Conservation (phyloP, 2,888 invertebrate species). For the Lithophane leautieri region DNA sequence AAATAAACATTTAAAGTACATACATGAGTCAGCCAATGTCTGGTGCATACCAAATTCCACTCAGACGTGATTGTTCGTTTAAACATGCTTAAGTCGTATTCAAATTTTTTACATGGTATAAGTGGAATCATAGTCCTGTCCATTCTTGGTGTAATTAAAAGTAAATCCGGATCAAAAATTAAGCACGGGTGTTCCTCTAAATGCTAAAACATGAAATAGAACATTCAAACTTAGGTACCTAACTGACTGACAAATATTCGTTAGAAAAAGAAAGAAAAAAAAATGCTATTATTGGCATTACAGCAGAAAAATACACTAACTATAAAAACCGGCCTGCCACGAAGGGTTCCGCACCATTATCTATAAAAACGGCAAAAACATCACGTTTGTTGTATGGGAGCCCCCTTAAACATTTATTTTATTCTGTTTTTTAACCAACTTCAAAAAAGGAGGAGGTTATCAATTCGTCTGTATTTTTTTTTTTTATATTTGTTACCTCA, state of each 20-base stretch:
- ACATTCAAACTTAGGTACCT: neutral
- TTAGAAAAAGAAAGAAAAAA: too few species aligned
- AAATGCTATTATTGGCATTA: too few species aligned
- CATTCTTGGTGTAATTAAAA: slow-evolving; percentile 72
- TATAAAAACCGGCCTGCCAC: too few species aligned
- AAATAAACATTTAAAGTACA: slow-evolving; percentile 41
- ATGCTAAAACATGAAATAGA: slow-evolving; percentile 68
- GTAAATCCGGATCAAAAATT: slow-evolving; percentile 83
- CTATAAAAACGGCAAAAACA: too few species aligned
- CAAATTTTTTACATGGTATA: slow-evolving; percentile 80
- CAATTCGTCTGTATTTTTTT: too few species aligned
- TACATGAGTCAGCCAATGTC: slow-evolving; percentile 89
- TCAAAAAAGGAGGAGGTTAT: too few species aligned
- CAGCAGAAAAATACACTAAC: too few species aligned
- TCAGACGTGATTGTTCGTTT: slow-evolving; percentile 92
- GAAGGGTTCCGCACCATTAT: too few species aligned
- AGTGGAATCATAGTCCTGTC: slow-evolving; percentile 79
- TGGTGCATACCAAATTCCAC: slow-evolving; percentile 92
- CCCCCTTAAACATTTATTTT: too few species aligned
- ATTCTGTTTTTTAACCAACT: too few species aligned
- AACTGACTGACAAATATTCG: neutral
- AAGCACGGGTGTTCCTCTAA: slow-evolving; percentile 84
- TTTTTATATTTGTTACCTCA: too few species aligned
- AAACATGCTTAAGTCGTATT: slow-evolving; percentile 91
- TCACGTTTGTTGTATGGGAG: too few species aligned